Percentiles rank a stretch among this genome's conserved stretches.
phyloP scores from a whole-genome alignment of 2,113 vertebrate genomes.

The Channa argus region DNA sequence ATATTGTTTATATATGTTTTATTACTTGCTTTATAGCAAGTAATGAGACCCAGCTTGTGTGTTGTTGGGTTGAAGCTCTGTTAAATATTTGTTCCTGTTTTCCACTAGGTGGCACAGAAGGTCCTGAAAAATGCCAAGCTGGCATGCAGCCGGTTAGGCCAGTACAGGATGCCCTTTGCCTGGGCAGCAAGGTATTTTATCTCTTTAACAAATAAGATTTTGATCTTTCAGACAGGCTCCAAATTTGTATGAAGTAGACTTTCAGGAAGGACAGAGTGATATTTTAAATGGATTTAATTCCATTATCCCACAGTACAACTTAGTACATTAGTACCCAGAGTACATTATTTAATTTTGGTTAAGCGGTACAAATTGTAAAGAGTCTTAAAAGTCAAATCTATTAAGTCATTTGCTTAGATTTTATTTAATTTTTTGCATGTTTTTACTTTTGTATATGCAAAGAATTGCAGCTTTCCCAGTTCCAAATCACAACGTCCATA shows the following conservation, averaged over 20 bases:
- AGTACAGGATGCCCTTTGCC: slow-evolving; percentile 97
- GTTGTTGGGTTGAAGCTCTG: slow-evolving; percentile 8
- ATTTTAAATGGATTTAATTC: no score
- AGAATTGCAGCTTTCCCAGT: no score
- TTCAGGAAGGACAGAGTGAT: no score
- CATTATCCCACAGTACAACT: no score
- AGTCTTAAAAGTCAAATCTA: no score
- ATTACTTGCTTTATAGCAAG: neutral
- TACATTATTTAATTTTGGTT: no score
- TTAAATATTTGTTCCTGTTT: slow-evolving; percentile 42
- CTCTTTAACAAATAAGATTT: neutral
- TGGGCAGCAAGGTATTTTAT: slow-evolving; percentile 93
- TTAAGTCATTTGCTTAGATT: no score
- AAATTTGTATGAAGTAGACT: neutral
- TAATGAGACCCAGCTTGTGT: neutral
- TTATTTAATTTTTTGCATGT: no score
- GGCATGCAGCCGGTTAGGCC: slow-evolving; percentile 92
- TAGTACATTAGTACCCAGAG: no score
- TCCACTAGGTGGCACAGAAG: slow-evolving; percentile 94
- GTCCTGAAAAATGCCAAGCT: slow-evolving; percentile 98
- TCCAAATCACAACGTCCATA: no score
- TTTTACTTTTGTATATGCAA: no score
- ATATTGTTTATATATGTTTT: slow-evolving; percentile 22
- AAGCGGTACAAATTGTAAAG: no score
- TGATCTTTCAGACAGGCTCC: neutral